Evolutionary conservation across 2,113 vertebrate species (phyloP), one percentile per base, ranked within the genome.

Genomic region (Hiodon tergisus): DNA sequence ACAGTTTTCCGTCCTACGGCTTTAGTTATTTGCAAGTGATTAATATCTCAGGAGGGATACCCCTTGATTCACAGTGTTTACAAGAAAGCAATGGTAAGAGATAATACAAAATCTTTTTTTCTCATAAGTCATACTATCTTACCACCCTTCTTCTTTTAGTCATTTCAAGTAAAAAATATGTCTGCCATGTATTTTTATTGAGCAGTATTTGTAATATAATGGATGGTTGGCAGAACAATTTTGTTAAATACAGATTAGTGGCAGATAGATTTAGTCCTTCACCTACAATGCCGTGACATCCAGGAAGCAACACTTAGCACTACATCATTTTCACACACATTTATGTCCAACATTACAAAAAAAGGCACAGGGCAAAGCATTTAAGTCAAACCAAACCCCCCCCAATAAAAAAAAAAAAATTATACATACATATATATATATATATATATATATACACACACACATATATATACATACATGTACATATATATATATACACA

Each of bases 281-380:
- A 88, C 88, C 89, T 87, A 91, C 89, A 89, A 91, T 88, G 89
- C 85, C 83, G 84, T 85, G 87, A 91, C 91, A 91, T 88, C 90
- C 90, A 91, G 88, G 91, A 90, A 89, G 88, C 90, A 86, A 92
- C 89, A 91, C 87, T 85, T 89, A 92, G 83, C 84, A 91, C 76
- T 73, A 78, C 73, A 77, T 72, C 63, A 71, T 68, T 67, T 87
- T 87, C 85, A 91, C 88, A 85, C 88, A 86, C 81, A 88, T 90
- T 80, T 71, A 90, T 87, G 83, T 90, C 83, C 85, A 88, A 91
- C 89, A 81, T 89, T 91, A 91, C 88, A 87, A 88, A 77, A 90
- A 89, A 89, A 89, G 88, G 90, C 88, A 87, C 89, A 91, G 89
- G 90, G 91, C 89, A 84, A 90, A 88, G 89, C 69, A 71, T 71